Evolutionary conservation across 2,888 invertebrate genomes (phyloP).

Genomic region (Clistopyga incitator): DNA sequence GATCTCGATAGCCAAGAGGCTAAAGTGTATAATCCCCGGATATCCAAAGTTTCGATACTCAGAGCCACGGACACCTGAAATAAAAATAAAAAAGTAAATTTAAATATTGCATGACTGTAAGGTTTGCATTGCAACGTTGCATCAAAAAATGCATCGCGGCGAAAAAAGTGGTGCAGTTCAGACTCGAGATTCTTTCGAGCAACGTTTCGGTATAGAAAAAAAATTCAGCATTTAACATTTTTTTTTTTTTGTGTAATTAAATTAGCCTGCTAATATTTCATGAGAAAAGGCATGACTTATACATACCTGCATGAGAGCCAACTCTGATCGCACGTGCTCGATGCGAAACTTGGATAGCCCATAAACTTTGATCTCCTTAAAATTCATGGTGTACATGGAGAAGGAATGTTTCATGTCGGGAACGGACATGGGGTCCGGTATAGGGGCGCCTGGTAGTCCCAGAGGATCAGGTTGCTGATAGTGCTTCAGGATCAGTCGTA

Average conservation of each 20-base stretch:
- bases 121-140: too few species aligned
- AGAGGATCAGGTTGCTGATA: conserved; percentile 92
- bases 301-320: conserved; percentile 90
- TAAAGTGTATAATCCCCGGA: conserved; percentile 91
- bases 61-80: conserved; percentile 89
- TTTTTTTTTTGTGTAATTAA: neutral
- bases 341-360: conserved; percentile 93
- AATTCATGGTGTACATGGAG: conserved; percentile 89
- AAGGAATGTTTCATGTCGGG: conserved; percentile 91
- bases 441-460: conserved; percentile 91
- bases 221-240: neutral
- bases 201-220: too few species aligned
- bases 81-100: neutral
- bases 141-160: too few species aligned
- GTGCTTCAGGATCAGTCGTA: conserved; percentile 90
- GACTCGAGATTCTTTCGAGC: too few species aligned
- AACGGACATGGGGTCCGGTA: conserved; percentile 93
- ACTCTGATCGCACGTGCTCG: conserved; percentile 89
- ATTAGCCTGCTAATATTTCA: neutral
- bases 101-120: neutral
- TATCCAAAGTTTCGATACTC: conserved; percentile 89
- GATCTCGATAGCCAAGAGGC: conserved; percentile 89
- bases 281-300: neutral
- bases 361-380: conserved; percentile 89
- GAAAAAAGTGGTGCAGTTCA: too few species aligned